Base-by-base conservation (phyloP, 92 coral and sea anemone genomes). In the Blastomussa wellsi region DNA sequence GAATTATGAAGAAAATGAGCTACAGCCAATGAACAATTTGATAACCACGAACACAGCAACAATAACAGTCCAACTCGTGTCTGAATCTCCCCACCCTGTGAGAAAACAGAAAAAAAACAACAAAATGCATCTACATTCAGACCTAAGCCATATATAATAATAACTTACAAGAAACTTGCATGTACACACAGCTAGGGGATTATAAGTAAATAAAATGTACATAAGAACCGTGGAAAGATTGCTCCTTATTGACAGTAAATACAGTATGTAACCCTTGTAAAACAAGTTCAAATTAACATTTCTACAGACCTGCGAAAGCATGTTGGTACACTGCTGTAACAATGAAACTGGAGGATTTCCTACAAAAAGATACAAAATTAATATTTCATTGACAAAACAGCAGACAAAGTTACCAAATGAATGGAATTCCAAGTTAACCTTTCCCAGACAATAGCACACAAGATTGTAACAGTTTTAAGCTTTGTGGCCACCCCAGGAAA, bases 301-400 rank as follows among this genome's bases (percentile, higher is more conserved):
- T 2, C 36, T 48, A 31, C 68, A 65, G 8, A 95, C 98, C 95
- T 96, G 99, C 1, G 97, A 92, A 26, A 96, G 88, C 90, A 94
- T 96, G 83, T 96, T 94, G 75, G 99, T 97, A 68, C 99, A 97
- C 71, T 97, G 99, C 29, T 97, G 97, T 41, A 97, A 90, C 53
- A 97, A 88, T 29, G 99, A 97, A 10, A 96, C 98, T 4, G 99
- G 98, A 26, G 99, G 99, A 72, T 94, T 97, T 35, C 99, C 98
- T 93, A 53, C 38, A 77, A 87, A 26, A 55, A 74, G 13, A 81
- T 38, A 72, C 0, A 19, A 47, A 20, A 26, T 38, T 14, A 37
- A 10, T 14, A 9, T 17, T 22, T 47, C 4, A 37, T 22, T 33
- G 26, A 29, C 17, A 62, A 24, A 62, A 24, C 31, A 62, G 16